Evolutionary conservation across 2,797 vertebrate species (phyloP), one percentile per base, ranked within the genome.

Genomic region (Lates japonicus): DNA sequence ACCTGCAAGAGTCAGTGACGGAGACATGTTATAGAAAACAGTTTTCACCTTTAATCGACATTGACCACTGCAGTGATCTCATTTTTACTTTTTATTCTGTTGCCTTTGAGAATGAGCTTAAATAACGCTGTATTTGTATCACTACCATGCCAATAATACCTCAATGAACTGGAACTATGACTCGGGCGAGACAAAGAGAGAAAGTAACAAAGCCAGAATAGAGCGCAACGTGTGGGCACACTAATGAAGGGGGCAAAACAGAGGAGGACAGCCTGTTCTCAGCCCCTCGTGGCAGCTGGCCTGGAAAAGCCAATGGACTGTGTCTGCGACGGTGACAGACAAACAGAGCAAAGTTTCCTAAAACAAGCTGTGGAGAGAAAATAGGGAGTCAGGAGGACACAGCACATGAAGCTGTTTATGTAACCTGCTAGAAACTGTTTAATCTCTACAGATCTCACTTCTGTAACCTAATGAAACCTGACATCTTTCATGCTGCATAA

Each of bases 231-330:
- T 74, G 49, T 14, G 49, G 58, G 42, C 55, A 29, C 44, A 31
- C 60, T 70, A 81, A 87, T 77, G 82, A 78, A 52, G 65, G 78
- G 78, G 71, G 67, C 69, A 58, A 8, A 80, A 61, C 52, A 46
- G 76, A 85, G 66, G 63, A 84, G 85, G 61, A 70, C 90, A 29
- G 71, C 57, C 58, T 84, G 86, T 90, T 83, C 85, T 78, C 22
- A 14, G 58, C 74, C 25, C 37, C 51, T n/a, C 10, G 22, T 92
- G 90, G 89, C 84, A 76, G 74, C 63, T 7, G 13, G 79, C 85
- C 92, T 91, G 6, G 5, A 80, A 78, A 84, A 87, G 71, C 77
- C 78, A 70, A 52, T 73, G 86, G 84, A 80, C 81, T 74, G 76
- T 70, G 60, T 83, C 83, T 71, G 77, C 14, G 10, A 46, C 3